These are phyloP conservation scores for Passer domesticus DNA, from an alignment of 2,113 vertebrate genomes.

Conservation along the genomic window DNA sequence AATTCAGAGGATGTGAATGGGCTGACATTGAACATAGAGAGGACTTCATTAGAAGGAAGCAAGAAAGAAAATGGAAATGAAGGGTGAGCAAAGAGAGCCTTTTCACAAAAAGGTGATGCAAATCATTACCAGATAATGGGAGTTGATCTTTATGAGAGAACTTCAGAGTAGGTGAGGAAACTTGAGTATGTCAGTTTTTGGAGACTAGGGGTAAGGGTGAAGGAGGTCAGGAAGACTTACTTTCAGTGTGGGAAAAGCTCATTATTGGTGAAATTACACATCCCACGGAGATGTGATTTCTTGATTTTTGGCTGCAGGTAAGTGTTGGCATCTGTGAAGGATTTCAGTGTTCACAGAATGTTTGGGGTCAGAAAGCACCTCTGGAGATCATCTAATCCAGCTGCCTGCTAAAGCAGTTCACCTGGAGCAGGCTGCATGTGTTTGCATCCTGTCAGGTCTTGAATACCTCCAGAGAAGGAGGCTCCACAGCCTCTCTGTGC, in stretches of 20 bases:
- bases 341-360: not conserved
- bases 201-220: not conserved
- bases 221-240: not conserved
- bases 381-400: not conserved
- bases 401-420: not conserved
- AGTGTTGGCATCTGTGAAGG: not conserved
- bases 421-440: not conserved
- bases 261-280: not conserved
- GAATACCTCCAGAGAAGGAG: not conserved
- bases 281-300: not conserved
- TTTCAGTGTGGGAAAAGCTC: not conserved
- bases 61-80: not conserved
- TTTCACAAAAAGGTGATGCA: not conserved
- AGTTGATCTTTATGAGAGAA: not conserved
- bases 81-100: not conserved
- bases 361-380: not conserved
- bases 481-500: not conserved
- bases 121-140: not conserved
- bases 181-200: not conserved
- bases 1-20: not conserved
- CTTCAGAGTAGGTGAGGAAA: not conserved
- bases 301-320: not conserved
- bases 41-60: not conserved
- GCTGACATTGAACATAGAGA: not conserved
- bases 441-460: not conserved